These are phyloP conservation scores for Nymphalis io DNA, from an alignment of 1,140 invertebrate species.

Conservation along the genomic window DNA sequence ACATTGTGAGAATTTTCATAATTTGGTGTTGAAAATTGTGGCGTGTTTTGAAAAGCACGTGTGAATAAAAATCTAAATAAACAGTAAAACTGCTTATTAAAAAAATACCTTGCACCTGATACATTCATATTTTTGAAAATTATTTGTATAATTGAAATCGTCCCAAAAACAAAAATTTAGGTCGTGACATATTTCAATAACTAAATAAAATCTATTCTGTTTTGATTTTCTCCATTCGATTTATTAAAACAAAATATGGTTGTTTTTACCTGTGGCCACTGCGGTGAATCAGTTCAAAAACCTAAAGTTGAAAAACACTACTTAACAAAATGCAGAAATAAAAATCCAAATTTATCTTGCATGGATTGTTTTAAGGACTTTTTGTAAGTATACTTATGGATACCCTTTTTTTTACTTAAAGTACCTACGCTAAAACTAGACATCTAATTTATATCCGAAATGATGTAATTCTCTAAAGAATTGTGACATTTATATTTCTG, in stretches of 20 bases:
- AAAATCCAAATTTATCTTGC: constrained; percentile 85
- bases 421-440: too few species aligned
- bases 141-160: neutral
- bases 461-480: too few species aligned
- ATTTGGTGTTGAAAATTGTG: constrained; percentile 7
- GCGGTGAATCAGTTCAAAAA: constrained; percentile 94
- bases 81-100: neutral
- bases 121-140: neutral
- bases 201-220: neutral
- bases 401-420: too few species aligned
- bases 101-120: neutral
- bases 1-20: neutral
- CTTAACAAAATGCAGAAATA: constrained; percentile 84
- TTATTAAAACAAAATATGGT: constrained; percentile 88
- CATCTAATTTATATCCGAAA: too few species aligned
- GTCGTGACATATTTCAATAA: constrained; percentile 2
- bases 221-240: constrained; percentile 1
- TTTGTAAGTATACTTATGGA: constrained; percentile 80
- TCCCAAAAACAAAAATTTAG: neutral
- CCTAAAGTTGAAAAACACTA: constrained; percentile 96
- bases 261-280: constrained; percentile 94
- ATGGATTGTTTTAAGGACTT: constrained; percentile 96
- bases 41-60: constrained; percentile 34
- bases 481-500: too few species aligned
- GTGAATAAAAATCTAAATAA: constrained; percentile 18